These are phyloP conservation scores for Gadopsis bispinosus DNA, from an alignment of 2,797 vertebrate species.

Conservation along the genomic window DNA sequence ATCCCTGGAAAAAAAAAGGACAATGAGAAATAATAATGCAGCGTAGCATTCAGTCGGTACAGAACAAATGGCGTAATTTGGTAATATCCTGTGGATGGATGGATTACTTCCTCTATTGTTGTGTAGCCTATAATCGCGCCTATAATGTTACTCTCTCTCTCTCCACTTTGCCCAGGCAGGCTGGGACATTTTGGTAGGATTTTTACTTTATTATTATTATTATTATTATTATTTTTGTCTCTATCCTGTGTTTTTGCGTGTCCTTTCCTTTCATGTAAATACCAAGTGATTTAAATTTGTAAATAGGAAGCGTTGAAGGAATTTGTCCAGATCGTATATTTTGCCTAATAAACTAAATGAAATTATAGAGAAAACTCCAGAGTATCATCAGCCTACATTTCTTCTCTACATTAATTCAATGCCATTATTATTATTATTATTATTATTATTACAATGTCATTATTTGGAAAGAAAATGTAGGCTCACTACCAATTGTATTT, in stretches of 20 bases:
- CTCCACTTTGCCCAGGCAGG: constrained; percentile 79
- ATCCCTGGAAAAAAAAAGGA: constrained; percentile 80
- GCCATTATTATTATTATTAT: constrained; percentile 30
- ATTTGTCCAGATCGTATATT: constrained; percentile 99
- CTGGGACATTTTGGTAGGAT: constrained; percentile 87
- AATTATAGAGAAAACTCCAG: constrained; percentile 86
- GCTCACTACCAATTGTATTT: constrained; percentile 24
- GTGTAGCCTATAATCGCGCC: constrained; percentile 87
- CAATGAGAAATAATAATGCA: constrained; percentile 86
- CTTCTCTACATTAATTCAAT: constrained; percentile 20
- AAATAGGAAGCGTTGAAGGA: constrained; percentile 95
- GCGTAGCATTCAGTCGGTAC: constrained; percentile 89
- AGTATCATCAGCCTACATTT: constrained; percentile 46
- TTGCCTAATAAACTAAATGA: constrained; percentile 99
- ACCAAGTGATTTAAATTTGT: constrained; percentile 96
- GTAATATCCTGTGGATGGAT: constrained; percentile 88
- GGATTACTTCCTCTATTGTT: constrained; percentile 87
- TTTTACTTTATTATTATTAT: constrained; percentile 86
- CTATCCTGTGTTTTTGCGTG: constrained; percentile 84
- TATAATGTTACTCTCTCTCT: constrained; percentile 84
- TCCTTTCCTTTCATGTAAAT: constrained; percentile 93
- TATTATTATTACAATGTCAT: constrained; percentile 13
- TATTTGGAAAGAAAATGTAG: background rate
- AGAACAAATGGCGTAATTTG: constrained; percentile 88
- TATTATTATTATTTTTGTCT: constrained; percentile 84